A percentile compares a stretch with the other conserved stretches of the same genome.
These are phyloP conservation scores for Heteronetta atricapilla DNA, from an alignment of 2,113 vertebrate species.

Conservation along the genomic window DNA sequence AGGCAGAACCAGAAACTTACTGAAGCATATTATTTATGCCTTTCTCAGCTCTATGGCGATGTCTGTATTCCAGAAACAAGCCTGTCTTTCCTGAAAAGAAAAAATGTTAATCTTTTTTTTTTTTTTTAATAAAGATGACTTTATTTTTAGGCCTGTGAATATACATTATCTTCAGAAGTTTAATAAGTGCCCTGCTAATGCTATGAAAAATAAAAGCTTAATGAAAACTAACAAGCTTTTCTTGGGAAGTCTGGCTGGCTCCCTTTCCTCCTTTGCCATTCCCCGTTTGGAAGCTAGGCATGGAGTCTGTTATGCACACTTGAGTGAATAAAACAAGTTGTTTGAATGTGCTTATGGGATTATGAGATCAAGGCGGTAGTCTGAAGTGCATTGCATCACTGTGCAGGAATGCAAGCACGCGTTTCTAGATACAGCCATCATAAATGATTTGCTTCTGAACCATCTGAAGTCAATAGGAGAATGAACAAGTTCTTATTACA, in stretches of 20 bases:
- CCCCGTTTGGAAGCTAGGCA: not conserved
- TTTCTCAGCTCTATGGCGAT: not conserved
- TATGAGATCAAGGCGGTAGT: not conserved
- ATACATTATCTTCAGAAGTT: not conserved
- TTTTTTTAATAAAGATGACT: not conserved
- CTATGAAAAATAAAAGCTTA: not conserved
- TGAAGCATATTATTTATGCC: not conserved
- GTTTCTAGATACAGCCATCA: not conserved
- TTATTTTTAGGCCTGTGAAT: not conserved
- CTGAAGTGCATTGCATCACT: not conserved
- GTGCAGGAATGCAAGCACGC: fast-evolving
- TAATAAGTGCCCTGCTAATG: not conserved
- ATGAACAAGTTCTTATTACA: not conserved
- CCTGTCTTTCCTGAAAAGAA: not conserved
- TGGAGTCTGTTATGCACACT: not conserved
- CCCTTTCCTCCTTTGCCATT: not conserved
- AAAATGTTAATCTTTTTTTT: not conserved
- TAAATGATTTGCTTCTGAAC: not conserved
- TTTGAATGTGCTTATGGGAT: not conserved
- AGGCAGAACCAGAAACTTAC: not conserved
- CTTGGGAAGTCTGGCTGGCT: not conserved
- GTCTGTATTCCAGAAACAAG: not conserved
- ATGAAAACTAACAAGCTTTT: not conserved
- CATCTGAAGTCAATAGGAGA: not conserved
- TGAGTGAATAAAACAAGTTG: not conserved